Evolutionary conservation across 1,140 invertebrate genomes (phyloP), one percentile per base, ranked within the genome.

Genomic region (Dryas iulia): DNA sequence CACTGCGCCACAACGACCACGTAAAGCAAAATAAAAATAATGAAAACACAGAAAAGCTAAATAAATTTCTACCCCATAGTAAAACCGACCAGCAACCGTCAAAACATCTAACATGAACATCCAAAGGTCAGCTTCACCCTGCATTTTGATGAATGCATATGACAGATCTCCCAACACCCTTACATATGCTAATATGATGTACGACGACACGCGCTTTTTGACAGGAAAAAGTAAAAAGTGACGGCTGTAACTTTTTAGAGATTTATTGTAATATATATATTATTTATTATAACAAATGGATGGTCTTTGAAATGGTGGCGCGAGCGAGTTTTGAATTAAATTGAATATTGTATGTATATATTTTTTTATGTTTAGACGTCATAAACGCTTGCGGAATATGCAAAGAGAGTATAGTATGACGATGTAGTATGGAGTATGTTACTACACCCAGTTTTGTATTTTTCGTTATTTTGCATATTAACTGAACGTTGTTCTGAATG

Each of bases 101-200:
- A 69, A 68, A 74, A 71, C 58, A 73, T 65, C 28, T 61, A 58
- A 7, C n/a, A 7, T 47, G 18, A 66, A 56, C 69, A 75, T 66
- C 64, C 61, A 80, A 81, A 87, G 78, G 78, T 86, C 78, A 76
- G 56, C 35, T 82, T 83, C 86, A 83, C 81, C 74, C 52, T 47
- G 56, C 39, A 3, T 47, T 59, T 69, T 89, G 86, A 89, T 83
- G 81, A 82, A 89, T 88, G 65, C 79, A 78, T 87, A 85, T 84
- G 82, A 87, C 80, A 86, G 83, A 79, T 82, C 76, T 81, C 82
- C 78, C 73, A 79, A 77, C 70, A 67, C 59, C 79, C 78, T 77
- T 84, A 84, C 69, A 84, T 77, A 89, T 89, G 84, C 80, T 82
- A 87, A 89, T 65, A 65, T 66, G 70, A 76, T 76, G 61, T 73